phyloP scores from a whole-genome alignment of 92 coral and sea anemone genomes.

The Anthopleura xanthogrammica region DNA sequence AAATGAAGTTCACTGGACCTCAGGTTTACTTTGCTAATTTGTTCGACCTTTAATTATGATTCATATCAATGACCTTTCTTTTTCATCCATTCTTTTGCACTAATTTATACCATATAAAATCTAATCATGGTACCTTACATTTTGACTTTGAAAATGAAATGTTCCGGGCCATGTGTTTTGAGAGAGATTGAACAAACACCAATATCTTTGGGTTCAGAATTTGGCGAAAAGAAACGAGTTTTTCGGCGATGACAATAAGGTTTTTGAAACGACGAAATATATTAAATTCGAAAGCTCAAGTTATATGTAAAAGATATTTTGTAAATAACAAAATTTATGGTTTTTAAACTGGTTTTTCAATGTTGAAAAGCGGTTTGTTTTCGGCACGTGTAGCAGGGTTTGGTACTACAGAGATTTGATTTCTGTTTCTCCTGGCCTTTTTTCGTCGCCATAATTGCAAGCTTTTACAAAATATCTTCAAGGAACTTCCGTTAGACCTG shows the following conservation, averaged over 20 bases:
- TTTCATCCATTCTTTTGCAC: slow-evolving; percentile 1
- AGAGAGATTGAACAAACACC: background rate
- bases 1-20: no score
- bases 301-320: background rate
- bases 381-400: background rate
- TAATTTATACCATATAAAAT: slow-evolving; percentile 6
- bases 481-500: background rate
- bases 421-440: background rate
- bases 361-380: background rate
- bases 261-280: no score
- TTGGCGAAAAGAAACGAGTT: background rate
- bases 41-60: background rate
- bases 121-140: background rate
- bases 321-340: background rate
- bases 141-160: slow-evolving; percentile 16
- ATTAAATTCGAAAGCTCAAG: no score
- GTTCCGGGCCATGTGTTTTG: background rate
- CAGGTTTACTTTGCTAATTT: background rate
- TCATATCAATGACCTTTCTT: background rate
- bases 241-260: background rate
- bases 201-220: background rate
- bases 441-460: background rate
- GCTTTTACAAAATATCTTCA: background rate
- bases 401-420: background rate
- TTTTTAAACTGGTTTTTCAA: background rate